phyloP scores from a whole-genome alignment of 2,888 invertebrate genomes.

The Micoletzkya japonica region DNA sequence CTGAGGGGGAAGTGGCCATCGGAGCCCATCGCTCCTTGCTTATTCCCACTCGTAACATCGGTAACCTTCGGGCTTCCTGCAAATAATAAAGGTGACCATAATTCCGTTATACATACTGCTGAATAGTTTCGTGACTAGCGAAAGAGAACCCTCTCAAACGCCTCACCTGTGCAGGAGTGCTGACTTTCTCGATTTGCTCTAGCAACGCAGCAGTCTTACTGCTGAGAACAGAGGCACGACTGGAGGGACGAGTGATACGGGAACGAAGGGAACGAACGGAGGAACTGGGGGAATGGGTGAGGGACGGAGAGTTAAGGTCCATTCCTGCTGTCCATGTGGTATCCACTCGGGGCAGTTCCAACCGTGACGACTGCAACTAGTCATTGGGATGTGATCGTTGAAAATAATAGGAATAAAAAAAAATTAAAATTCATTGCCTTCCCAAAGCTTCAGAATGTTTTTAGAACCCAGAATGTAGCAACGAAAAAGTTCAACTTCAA shows the following conservation, averaged over 20 bases:
- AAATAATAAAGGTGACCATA: neutral
- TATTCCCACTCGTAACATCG: slow-evolving; percentile 21
- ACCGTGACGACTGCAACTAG: neutral
- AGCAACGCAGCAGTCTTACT: slow-evolving; percentile 20
- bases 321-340: slow-evolving; percentile 14
- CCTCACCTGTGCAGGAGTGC: slow-evolving; percentile 27
- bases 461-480: too few species aligned
- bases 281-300: slow-evolving; percentile 7
- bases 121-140: neutral
- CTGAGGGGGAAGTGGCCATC: neutral
- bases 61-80: slow-evolving; percentile 22
- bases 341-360: slow-evolving; percentile 9
- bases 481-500: too few species aligned
- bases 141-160: neutral
- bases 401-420: neutral
- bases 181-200: slow-evolving; percentile 23
- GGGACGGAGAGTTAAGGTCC: slow-evolving; percentile 1
- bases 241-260: slow-evolving; percentile 23
- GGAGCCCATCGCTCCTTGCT: slow-evolving; percentile 21
- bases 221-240: slow-evolving; percentile 15
- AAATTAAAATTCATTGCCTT: neutral
- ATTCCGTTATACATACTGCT: neutral
- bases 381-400: too few species aligned
- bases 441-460: neutral
- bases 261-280: slow-evolving; percentile 22